Base-by-base conservation (phyloP, 2,113 vertebrate genomes). In the Chinchilla lanigera region DNA sequence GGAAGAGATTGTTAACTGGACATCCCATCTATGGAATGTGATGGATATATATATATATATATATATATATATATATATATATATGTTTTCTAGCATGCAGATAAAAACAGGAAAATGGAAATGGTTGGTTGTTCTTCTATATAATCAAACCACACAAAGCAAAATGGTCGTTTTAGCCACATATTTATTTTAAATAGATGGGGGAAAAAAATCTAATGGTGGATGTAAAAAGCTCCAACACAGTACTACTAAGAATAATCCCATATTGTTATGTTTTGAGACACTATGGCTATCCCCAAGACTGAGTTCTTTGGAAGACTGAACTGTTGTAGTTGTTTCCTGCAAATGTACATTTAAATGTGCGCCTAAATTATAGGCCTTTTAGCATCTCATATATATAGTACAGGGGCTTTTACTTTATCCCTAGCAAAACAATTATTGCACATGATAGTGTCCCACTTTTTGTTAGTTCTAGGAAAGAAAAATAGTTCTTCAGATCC, bases 381-480 rank as follows among this genome's bases (percentile, higher is more conserved):
- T 96, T 69, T 86, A 50, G 47, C 30, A 52, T 83, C 30, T 92
- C 61, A 47, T 4, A 5, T 63, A 84, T 35, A 28, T 54, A 92
- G 16, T 41, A 73, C 11, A 67, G 61, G 14, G 44, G 26, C 26
- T 90, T 93, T 89, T 81, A 91, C 33, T 47, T 94, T 88, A 80
- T 63, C 35, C 33, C 41, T 86, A 63, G 26, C 52, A 78, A 94
- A 90, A 85, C 26, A 87, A 88, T 77, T 89, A 69, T 24, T 91
- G 38, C 8, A 73, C 22, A 78, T 5, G 1, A 89, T 85, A 93
- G 38, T 80, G 54, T 47, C 63, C 77, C 83, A n/a, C 58, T 94
- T 85, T 88, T 58, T 73, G 44, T 97, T 97, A 82, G 11, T 54
- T 86, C 91, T 95, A 83, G 67, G 82, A 86, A 92, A 96, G 41